Evolutionary conservation across 2,113 vertebrate species (phyloP).

Genomic region (Caranx melampygus): DNA sequence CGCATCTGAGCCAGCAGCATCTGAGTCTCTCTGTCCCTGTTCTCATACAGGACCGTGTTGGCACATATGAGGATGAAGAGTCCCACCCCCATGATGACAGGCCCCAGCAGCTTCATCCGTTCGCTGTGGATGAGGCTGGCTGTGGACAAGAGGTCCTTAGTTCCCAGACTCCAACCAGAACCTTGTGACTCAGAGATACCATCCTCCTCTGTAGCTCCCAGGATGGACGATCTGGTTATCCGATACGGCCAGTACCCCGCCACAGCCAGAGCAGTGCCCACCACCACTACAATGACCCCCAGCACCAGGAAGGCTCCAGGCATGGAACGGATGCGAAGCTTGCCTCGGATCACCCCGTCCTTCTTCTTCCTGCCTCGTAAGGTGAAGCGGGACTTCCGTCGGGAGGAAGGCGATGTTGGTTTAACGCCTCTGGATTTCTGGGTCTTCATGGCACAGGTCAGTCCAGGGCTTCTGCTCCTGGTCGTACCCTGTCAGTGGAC

Average conservation of each 20-base stretch:
- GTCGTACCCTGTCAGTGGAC: slow-evolving; percentile 53
- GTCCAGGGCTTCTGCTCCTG: slow-evolving; percentile 39
- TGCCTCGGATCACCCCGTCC: slow-evolving; percentile 81
- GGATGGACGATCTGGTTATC: slow-evolving; percentile 50
- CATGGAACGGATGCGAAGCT: slow-evolving; percentile 91
- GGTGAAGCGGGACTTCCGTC: slow-evolving; percentile 67
- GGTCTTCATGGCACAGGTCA: slow-evolving; percentile 72
- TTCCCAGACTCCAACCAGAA: slow-evolving; percentile 78
- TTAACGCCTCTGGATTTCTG: slow-evolving; percentile 42
- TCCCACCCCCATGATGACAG: slow-evolving; percentile 96
- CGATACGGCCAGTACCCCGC: slow-evolving; percentile 94
- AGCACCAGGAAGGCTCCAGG: slow-evolving; percentile 92
- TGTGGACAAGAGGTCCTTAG: slow-evolving; percentile 72
- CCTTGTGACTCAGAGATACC: slow-evolving; percentile 45
- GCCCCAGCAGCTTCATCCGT: slow-evolving; percentile 93
- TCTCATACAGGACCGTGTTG: slow-evolving; percentile 97
- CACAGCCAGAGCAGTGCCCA: slow-evolving; percentile 92
- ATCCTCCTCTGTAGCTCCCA: slow-evolving; percentile 36
- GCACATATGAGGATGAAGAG: slow-evolving; percentile 98
- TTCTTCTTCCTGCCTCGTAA: slow-evolving; percentile 76
- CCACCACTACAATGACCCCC: slow-evolving; percentile 89
- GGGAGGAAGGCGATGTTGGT: slow-evolving; percentile 48
- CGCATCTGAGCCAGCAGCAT: slow-evolving; percentile 90
- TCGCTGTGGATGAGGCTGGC: slow-evolving; percentile 84
- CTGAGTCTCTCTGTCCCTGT: slow-evolving; percentile 94